Conservation (phyloP, 1,140 invertebrate species). For the Drosophila pandora region DNA sequence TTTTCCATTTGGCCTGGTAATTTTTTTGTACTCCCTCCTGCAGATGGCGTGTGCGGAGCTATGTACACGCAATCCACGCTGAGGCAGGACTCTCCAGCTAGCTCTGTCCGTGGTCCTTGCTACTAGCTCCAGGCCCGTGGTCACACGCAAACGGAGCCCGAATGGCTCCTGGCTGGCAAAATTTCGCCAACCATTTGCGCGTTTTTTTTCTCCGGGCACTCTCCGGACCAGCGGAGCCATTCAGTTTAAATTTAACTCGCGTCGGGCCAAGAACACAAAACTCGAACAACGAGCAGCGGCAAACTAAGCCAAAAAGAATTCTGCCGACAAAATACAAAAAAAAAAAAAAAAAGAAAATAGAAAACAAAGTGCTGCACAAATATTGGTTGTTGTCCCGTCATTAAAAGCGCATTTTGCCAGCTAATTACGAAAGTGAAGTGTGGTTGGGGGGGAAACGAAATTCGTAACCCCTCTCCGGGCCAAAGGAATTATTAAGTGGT, state of each 20-base stretch:
- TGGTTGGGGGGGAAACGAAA: background rate
- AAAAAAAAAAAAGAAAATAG: background rate
- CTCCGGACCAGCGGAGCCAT: constrained; percentile 35
- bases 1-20: constrained; percentile 10
- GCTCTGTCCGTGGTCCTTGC: constrained; percentile 3
- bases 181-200: constrained; percentile 29
- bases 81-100: constrained; percentile 16
- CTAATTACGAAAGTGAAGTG: constrained; percentile 62
- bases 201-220: constrained; percentile 20
- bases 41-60: constrained; percentile 53
- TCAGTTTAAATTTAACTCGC: constrained; percentile 82
- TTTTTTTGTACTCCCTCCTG: constrained; percentile 20
- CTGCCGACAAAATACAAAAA: constrained; percentile 4
- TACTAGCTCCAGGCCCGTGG: constrained; percentile 9
- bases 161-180: constrained; percentile 40
- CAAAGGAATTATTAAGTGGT: background rate
- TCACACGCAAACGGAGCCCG: constrained; percentile 36
- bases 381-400: constrained; percentile 64
- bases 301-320: constrained; percentile 28
- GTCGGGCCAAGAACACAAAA: constrained; percentile 62
- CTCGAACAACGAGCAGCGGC: constrained; percentile 20
- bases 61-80: constrained; percentile 56
- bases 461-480: background rate
- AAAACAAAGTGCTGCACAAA: constrained; percentile 65
- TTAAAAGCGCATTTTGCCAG: constrained; percentile 74